Evolutionary conservation across 2,113 vertebrate genomes (phyloP).

Genomic region (Cavia porcellus): DNA sequence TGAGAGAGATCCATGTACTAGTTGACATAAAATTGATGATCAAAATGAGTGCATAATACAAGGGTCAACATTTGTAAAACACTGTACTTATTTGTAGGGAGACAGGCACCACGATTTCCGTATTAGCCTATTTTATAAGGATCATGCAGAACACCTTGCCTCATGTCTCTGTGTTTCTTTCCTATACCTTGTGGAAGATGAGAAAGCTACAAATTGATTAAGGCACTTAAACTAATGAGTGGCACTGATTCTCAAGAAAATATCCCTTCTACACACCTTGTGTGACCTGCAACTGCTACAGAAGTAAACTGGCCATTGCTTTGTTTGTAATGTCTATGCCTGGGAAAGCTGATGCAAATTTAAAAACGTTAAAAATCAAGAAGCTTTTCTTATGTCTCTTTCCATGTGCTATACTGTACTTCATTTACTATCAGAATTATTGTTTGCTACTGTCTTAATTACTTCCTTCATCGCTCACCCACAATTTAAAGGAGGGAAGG

Average conservation of each 20-base stretch:
- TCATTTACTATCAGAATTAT: neutral
- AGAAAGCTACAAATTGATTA: neutral
- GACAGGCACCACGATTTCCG: rapidly evolving
- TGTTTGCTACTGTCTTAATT: neutral
- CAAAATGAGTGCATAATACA: neutral
- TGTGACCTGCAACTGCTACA: neutral
- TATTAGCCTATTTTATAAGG: neutral
- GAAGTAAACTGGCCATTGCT: neutral
- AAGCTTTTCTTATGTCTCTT: neutral
- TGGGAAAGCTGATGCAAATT: neutral
- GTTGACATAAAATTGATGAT: neutral
- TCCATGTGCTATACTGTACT: neutral
- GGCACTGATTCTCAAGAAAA: too few species aligned
- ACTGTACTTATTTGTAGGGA: neutral
- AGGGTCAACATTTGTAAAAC: neutral
- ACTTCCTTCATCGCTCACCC: neutral
- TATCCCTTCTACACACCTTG: rapidly evolving
- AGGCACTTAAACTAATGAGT: neutral
- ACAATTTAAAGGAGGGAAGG: neutral
- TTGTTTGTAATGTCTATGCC: neutral
- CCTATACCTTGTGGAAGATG: neutral
- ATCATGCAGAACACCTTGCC: neutral
- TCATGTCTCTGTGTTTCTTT: neutral
- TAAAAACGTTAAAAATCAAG: neutral
- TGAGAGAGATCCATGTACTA: neutral